Conservation (phyloP, 1,140 invertebrate genomes). For the Leucophenga varia region DNA sequence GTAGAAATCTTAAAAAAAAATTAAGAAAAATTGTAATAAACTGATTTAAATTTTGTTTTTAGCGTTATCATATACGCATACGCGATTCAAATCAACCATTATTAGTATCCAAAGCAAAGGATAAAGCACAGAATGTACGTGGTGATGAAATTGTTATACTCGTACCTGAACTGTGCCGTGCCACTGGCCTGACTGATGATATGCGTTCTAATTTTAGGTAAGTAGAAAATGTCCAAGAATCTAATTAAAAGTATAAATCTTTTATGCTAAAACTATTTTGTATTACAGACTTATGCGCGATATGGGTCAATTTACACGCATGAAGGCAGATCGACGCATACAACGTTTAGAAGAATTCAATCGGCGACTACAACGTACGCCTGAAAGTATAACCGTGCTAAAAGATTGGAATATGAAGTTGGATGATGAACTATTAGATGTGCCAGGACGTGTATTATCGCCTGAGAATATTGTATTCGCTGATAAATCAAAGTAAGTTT, state of each 20-base stretch:
- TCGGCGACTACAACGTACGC: conserved; percentile 58
- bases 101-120: conserved; percentile 64
- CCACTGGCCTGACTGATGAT: conserved; percentile 64
- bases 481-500: conserved; percentile 7
- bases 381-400: conserved; percentile 62
- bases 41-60: conserved; percentile 10
- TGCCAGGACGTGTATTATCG: conserved; percentile 62
- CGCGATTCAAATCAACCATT: conserved; percentile 62
- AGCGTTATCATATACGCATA: conserved; percentile 65
- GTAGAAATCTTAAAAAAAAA: conserved; percentile 9
- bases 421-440: conserved; percentile 59
- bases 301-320: conserved; percentile 65
- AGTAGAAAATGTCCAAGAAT: conserved; percentile 1
- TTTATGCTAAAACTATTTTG: neutral
- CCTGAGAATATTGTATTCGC: conserved; percentile 59
- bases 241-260: too few relatives aligned
- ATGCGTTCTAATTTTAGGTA: conserved; percentile 60
- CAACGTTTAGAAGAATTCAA: conserved; percentile 65
- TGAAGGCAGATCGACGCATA: conserved; percentile 64
- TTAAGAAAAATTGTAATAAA: conserved; percentile 8
- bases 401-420: conserved; percentile 66
- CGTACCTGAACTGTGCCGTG: conserved; percentile 71
- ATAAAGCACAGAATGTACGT: conserved; percentile 62
- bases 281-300: conserved; percentile 65
- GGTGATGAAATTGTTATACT: conserved; percentile 63